phyloP scores from a whole-genome alignment of 2,113 vertebrate species.

The Gnathonemus longibarbis region DNA sequence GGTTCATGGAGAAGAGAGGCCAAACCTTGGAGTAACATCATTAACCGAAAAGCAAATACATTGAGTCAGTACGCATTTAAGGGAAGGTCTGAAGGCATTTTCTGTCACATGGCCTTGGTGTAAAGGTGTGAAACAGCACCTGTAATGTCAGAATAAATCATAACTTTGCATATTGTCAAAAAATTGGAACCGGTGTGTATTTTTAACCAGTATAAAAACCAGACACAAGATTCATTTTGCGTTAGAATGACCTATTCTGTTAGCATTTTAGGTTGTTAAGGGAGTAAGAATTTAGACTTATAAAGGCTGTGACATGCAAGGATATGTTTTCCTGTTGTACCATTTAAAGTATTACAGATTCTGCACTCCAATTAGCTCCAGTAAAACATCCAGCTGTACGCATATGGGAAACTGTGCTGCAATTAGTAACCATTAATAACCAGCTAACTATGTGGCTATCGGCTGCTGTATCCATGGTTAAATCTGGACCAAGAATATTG shows the following conservation, averaged over 20 bases:
- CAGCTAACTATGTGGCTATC: neutral
- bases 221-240: neutral
- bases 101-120: neutral
- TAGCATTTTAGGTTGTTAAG: neutral
- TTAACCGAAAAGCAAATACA: neutral
- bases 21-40: neutral
- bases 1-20: neutral
- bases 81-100: neutral
- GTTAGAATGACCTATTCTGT: neutral
- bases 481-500: neutral
- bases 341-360: neutral
- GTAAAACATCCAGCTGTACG: neutral
- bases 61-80: neutral
- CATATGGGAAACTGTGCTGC: neutral
- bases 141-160: neutral
- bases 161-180: neutral
- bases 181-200: neutral
- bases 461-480: neutral
- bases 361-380: neutral
- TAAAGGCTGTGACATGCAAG: neutral
- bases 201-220: neutral
- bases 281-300: neutral
- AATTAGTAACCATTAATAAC: neutral
- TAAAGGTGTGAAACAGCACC: neutral
- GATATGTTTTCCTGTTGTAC: neutral